Conservation (phyloP, 2,113 vertebrate genomes). For the Isichthys henryi region DNA sequence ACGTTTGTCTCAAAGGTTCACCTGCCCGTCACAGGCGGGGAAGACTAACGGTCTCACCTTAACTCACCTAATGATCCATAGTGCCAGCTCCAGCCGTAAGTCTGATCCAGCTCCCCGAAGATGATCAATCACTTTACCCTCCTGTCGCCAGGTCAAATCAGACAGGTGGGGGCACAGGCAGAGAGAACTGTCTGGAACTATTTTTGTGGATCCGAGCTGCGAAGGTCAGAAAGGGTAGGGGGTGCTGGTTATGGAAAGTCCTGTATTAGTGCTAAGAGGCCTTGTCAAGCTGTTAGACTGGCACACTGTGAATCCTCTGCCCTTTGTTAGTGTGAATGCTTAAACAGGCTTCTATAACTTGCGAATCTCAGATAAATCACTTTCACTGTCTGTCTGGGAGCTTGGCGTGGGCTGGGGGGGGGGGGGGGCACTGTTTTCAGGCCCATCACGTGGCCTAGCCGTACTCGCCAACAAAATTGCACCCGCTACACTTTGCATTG, state of each 20-base stretch:
- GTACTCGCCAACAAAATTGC: slow-evolving; percentile 62
- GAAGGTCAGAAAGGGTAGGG: slow-evolving; percentile 55
- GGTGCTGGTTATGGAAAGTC: slow-evolving; percentile 31
- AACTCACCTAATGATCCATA: slow-evolving; percentile 67
- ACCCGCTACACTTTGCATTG: slow-evolving; percentile 56
- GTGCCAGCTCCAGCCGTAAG: slow-evolving; percentile 63
- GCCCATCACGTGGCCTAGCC: slow-evolving; percentile 64
- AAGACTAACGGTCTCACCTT: not conserved
- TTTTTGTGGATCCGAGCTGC: slow-evolving; percentile 68
- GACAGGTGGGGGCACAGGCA: slow-evolving; percentile 48
- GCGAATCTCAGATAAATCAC: slow-evolving; percentile 65
- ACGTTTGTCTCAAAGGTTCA: not conserved
- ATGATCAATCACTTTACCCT: slow-evolving; percentile 72
- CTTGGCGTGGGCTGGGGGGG: slow-evolving; percentile 56
- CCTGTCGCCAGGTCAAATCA: slow-evolving; percentile 63
- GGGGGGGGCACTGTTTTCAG: slow-evolving; percentile 34
- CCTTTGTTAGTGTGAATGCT: slow-evolving; percentile 71
- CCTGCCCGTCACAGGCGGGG: not conserved
- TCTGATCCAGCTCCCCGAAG: slow-evolving; percentile 28
- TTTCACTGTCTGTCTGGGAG: slow-evolving; percentile 62
- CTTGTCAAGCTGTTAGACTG: slow-evolving; percentile 53
- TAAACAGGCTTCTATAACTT: slow-evolving; percentile 59
- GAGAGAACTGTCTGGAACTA: slow-evolving; percentile 70
- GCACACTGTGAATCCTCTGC: slow-evolving; percentile 50
- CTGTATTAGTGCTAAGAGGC: slow-evolving; percentile 35